These are phyloP conservation scores for Andrena praecox DNA, from an alignment of 2,888 invertebrate species.

Conservation along the genomic window DNA sequence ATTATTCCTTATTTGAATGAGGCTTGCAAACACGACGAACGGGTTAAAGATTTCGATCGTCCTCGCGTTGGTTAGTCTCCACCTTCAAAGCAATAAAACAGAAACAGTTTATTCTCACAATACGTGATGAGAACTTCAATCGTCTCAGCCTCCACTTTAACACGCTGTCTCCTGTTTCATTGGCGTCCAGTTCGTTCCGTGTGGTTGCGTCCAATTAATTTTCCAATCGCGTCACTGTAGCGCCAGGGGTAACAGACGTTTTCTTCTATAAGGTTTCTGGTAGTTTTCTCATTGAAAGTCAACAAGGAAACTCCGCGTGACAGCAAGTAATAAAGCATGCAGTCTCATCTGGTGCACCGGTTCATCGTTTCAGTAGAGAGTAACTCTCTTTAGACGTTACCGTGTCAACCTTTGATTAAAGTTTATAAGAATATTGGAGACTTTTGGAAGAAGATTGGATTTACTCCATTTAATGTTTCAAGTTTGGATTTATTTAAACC, in stretches of 20 bases:
- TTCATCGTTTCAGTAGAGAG: not conserved
- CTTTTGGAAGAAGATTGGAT: not conserved
- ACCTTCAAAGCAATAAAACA: not conserved
- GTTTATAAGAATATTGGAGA: not conserved
- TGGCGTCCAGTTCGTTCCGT: conserved; percentile 26
- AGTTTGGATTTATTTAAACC: too few relatives aligned
- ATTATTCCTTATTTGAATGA: too few relatives aligned
- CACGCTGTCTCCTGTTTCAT: conserved; percentile 16
- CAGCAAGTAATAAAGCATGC: conserved; percentile 41
- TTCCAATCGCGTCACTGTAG: conserved; percentile 13
- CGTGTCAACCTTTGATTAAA: conserved; percentile 24
- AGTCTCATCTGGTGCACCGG: conserved; percentile 18
- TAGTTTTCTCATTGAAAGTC: conserved; percentile 22
- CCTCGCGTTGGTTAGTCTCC: not conserved
- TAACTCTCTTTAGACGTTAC: not conserved
- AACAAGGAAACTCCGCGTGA: conserved; percentile 26
- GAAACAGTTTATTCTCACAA: not conserved
- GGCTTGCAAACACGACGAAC: too few relatives aligned
- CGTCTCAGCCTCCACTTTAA: not conserved
- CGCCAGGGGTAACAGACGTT: conserved; percentile 6
- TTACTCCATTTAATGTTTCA: too few relatives aligned
- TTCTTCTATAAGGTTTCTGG: conserved; percentile 16
- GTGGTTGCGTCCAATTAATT: conserved; percentile 58
- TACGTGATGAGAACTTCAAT: conserved; percentile 16
- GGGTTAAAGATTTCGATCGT: not conserved